Evolutionary conservation across 2,797 vertebrate species (phyloP).

Genomic region (Coregonus ussuriensis): DNA sequence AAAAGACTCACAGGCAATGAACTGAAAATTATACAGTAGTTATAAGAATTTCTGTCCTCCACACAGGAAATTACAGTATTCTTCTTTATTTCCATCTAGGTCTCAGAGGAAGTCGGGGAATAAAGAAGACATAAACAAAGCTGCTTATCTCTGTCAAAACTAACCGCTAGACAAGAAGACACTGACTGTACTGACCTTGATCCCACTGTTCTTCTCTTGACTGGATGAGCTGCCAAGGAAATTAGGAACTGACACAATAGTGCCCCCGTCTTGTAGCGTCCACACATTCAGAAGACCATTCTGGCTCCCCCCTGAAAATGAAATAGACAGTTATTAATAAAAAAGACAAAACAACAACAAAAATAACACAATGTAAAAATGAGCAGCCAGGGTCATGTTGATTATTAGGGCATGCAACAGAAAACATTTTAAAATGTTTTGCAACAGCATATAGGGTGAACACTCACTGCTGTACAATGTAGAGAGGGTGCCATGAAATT

Average conservation of each 20-base stretch:
- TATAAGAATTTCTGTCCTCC: too few relatives aligned
- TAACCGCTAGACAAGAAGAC: not conserved
- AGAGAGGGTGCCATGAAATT: too few relatives aligned
- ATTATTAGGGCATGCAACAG: too few relatives aligned
- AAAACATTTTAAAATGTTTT: too few relatives aligned
- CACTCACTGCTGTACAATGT: too few relatives aligned
- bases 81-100: too few relatives aligned
- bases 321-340: not conserved
- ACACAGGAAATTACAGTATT: not conserved
- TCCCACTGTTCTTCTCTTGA: conserved; percentile 63
- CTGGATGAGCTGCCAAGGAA: conserved; percentile 58
- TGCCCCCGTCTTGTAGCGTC: conserved; percentile 79
- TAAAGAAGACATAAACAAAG: too few relatives aligned
- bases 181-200: conserved; percentile 63
- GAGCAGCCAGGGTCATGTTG: too few relatives aligned
- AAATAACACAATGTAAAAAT: too few relatives aligned
- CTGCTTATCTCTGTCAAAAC: not conserved
- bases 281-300: conserved; percentile 80
- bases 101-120: too few relatives aligned
- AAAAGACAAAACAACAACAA: not conserved
- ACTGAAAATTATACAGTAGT: not conserved
- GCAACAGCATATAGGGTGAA: too few relatives aligned
- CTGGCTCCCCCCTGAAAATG: conserved; percentile 75
- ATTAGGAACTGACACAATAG: conserved; percentile 68
- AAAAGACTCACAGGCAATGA: not conserved